Base-by-base conservation (phyloP, 1,140 invertebrate genomes). In the Drosophila subobscura region DNA sequence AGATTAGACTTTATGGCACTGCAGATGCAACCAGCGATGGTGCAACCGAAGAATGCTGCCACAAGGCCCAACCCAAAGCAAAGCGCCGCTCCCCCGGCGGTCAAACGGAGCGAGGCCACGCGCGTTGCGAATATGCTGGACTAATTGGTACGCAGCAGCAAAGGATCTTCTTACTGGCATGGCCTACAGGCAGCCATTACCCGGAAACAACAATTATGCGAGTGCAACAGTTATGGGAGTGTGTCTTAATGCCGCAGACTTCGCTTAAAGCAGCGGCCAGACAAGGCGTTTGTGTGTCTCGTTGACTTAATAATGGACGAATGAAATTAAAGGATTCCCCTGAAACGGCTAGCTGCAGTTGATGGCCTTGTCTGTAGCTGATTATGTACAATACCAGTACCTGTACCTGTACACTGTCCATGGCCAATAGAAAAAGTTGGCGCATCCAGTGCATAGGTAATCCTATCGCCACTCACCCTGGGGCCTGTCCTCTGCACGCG, bases 221-320 rank as follows among this genome's bases (percentile, higher is more conserved):
- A 20, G 16, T 20, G 16, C 16, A 20, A 20, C 16, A 20, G 16
- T 20, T 20, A 20, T 20, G 16, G 16, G 16, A 20, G 16, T 20
- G 16, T 20, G 16, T 20, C 16, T 20, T 20, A 1, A 20, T 20
- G 16, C 16, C 16, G 16, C 16, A 20, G 16, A 20, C 16, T 20
- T 20, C 16, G 16, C 16, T 1, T 1, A 20, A 20, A 1, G 16
- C 0, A 1, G 16, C 16, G 16, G n/a, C n/a, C n/a, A n/a, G n/a
- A 53, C 41, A 37, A 42, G 52, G 40, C 49, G 29, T 58, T 23
- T 23, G n/a, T 40, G 41, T 52, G 40, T 45, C 23, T 63, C 59
- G 55, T 78, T 83, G 79, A 70, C 79, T 83, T 75, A 58, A 45
- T 75, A 83, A 75, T 81, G 42, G 55, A 40, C 22, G 50, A 41